Conservation (phyloP, 2,113 vertebrate species). For the Sporophila hypoxantha region DNA sequence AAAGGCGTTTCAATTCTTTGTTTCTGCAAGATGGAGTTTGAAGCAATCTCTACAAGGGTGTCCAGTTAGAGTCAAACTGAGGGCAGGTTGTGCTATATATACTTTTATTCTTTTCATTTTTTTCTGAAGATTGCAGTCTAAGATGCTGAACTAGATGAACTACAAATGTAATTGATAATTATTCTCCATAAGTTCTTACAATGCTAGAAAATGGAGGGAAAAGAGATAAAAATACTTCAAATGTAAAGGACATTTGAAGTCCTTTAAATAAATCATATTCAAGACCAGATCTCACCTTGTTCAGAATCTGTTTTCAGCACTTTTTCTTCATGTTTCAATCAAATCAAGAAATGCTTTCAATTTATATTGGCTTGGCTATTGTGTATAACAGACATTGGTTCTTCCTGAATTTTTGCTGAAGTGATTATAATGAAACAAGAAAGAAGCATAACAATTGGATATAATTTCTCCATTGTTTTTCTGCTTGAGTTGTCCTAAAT, state of each 20-base stretch:
- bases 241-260: background rate
- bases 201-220: background rate
- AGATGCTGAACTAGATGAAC: background rate
- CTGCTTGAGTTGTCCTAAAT: background rate
- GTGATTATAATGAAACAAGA: background rate
- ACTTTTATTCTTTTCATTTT: background rate
- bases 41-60: background rate
- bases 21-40: background rate
- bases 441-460: background rate
- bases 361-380: background rate
- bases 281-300: background rate
- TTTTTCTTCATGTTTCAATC: background rate
- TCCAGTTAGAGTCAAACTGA: background rate
- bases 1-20: background rate
- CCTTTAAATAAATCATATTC: background rate
- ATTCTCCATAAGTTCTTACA: background rate
- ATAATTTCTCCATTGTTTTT: background rate
- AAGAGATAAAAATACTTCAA: background rate
- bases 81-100: background rate
- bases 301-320: background rate
- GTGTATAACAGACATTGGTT: background rate
- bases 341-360: background rate
- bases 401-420: background rate
- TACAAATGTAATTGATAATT: background rate
- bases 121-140: background rate